A percentile compares a stretch with the other conserved stretches of the same genome.
These are phyloP conservation scores for Heliocidaris erythrogramma DNA, from an alignment of 35 echinoderm and acorn worm genomes.

Conservation along the genomic window DNA sequence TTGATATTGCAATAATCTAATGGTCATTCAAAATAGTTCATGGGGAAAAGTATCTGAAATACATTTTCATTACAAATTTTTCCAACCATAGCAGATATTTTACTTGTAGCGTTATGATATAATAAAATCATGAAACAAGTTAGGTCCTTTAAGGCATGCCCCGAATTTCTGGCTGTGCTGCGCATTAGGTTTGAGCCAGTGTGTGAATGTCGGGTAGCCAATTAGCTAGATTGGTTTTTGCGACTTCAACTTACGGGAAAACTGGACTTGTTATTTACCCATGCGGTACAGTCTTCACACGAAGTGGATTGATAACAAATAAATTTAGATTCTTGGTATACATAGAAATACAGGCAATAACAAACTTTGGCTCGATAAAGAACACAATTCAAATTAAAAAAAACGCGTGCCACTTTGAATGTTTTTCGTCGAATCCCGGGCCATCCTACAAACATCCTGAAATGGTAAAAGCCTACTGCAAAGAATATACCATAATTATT, in stretches of 20 bases:
- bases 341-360: neutral
- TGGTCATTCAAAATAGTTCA: too few relatives aligned
- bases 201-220: neutral
- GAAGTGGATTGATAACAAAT: slow-evolving; percentile 11
- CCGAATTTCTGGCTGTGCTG: neutral
- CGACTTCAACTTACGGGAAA: neutral
- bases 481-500: too few relatives aligned
- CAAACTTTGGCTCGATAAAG: too few relatives aligned
- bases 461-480: too few relatives aligned
- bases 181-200: neutral
- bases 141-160: neutral
- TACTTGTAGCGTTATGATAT: neutral
- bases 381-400: too few relatives aligned
- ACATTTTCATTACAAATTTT: neutral
- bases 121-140: neutral
- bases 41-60: too few relatives aligned
- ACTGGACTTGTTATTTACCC: slow-evolving; percentile 14
- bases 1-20: too few relatives aligned
- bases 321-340: neutral
- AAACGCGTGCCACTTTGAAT: too few relatives aligned
- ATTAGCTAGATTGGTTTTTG: slow-evolving; percentile 33
- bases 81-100: neutral
- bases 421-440: too few relatives aligned
- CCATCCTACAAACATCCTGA: too few relatives aligned
- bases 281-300: neutral